Evolutionary conservation across 2,797 vertebrate species (phyloP), one percentile per base, ranked within the genome.

Genomic region (Dromococcyx pavoninus): DNA sequence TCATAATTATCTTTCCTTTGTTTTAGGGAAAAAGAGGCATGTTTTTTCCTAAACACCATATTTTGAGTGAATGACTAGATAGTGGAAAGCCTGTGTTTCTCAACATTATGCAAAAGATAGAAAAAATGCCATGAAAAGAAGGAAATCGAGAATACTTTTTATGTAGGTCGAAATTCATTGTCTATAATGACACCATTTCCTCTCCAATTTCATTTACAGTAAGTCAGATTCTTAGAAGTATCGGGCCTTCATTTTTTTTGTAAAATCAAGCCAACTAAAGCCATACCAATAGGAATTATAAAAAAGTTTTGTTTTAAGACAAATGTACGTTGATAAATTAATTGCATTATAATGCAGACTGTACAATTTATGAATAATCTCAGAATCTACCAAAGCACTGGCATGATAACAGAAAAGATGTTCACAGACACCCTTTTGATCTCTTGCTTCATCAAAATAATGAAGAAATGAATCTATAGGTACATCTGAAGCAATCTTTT

Each of bases 391-490:
- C 74, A 44, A 77, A 80, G 14, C 19, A 64, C 21, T 82, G 32
- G 10, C 50, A 53, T 48, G 32, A 46, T 60, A 79, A 57, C 17
- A 89, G 48, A 70, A 65, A 32, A 5, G 21, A 35, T 64, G 21
- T 53, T 88, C 39, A 32, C 19, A 57, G 57, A 61, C 46, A 77
- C 9, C 11, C 7, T 91, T 87, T 91, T 30, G 9, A 33, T 13
- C 4, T 58, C 43, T 78, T 54, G 73, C n/a, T 81, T 83, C 12
- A 64, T 83, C 78, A 51, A 77, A 82, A 80, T 65, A 91, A 67
- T 24, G 39, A 84, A 86, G 50, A 78, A 69, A 94, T 72, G 21
- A 17, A 75, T 32, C 28, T 66, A 25, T 54, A 62, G 39, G 19
- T 54, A 32, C 21, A 44, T 41, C 6, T 66, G 50, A 89, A 88